These are phyloP conservation scores for Neoarius graeffei DNA, from an alignment of 2,113 vertebrate genomes.

Conservation along the genomic window DNA sequence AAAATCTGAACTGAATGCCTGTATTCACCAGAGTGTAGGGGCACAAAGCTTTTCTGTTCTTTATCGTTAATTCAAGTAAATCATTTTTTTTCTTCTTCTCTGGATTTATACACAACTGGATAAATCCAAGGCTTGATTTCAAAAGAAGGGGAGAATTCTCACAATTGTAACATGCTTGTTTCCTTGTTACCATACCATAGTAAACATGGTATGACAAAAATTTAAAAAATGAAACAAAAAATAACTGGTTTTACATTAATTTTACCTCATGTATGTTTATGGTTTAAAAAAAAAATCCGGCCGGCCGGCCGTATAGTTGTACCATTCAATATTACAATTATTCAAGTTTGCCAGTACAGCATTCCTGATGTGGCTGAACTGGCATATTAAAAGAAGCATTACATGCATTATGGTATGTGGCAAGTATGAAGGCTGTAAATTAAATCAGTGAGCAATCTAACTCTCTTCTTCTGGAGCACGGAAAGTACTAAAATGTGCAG, in stretches of 20 bases:
- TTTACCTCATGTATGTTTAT: neutral
- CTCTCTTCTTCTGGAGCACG: too few relatives aligned
- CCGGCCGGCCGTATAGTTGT: neutral
- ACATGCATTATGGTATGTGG: neutral
- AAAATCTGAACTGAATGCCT: constrained; percentile 6
- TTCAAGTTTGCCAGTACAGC: neutral
- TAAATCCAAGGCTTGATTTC: neutral
- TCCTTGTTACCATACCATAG: neutral
- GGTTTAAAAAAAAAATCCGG: too few relatives aligned
- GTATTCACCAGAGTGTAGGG: constrained; percentile 17
- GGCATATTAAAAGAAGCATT: neutral
- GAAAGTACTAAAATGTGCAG: neutral
- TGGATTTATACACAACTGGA: neutral
- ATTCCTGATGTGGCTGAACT: neutral
- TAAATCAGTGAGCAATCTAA: neutral
- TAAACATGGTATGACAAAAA: neutral
- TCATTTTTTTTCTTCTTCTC: neutral
- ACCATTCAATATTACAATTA: neutral
- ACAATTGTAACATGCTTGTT: neutral
- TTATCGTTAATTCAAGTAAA: neutral
- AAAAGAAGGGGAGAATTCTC: neutral
- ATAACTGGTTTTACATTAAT: neutral
- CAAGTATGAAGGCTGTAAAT: neutral
- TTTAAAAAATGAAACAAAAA: neutral
- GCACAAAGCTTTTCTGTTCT: constrained; percentile 23